Evolutionary conservation across 2,797 vertebrate genomes (phyloP).

Genomic region (Bradypodion pumilum): DNA sequence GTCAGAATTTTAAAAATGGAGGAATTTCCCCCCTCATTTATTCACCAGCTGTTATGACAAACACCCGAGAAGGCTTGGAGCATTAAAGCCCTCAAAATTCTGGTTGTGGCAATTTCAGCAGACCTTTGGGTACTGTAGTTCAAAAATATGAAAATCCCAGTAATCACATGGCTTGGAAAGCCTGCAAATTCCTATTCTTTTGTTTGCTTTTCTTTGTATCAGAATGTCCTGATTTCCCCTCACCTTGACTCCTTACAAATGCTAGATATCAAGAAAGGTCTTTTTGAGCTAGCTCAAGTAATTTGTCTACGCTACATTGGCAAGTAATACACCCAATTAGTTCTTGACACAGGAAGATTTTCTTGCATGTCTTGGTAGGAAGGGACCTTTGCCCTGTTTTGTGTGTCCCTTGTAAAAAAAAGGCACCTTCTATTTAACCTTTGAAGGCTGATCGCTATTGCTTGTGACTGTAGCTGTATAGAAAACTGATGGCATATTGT

Average conservation of each 20-base stretch:
- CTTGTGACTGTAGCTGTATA: not conserved
- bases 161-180: not conserved
- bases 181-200: not conserved
- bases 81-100: too few relatives aligned
- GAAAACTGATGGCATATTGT: conserved; percentile 29
- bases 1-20: too few relatives aligned
- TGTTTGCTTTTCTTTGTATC: not conserved
- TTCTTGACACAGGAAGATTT: not conserved
- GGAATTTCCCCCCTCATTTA: too few relatives aligned
- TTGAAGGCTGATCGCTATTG: not conserved
- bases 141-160: not conserved
- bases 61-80: too few relatives aligned
- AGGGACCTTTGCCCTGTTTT: conserved; percentile 8
- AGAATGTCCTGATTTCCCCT: not conserved
- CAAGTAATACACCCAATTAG: not conserved
- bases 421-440: conserved; percentile 8
- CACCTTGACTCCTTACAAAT: not conserved
- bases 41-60: too few relatives aligned
- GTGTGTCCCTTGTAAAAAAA: conserved; percentile 24
- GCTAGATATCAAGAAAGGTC: not conserved
- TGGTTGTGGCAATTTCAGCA: too few relatives aligned
- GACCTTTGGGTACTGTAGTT: too few relatives aligned
- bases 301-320: not conserved
- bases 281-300: not conserved
- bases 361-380: conserved; percentile 1